Conservation (phyloP, 2,797 vertebrate species). For the Enteromius trimaculatus region DNA sequence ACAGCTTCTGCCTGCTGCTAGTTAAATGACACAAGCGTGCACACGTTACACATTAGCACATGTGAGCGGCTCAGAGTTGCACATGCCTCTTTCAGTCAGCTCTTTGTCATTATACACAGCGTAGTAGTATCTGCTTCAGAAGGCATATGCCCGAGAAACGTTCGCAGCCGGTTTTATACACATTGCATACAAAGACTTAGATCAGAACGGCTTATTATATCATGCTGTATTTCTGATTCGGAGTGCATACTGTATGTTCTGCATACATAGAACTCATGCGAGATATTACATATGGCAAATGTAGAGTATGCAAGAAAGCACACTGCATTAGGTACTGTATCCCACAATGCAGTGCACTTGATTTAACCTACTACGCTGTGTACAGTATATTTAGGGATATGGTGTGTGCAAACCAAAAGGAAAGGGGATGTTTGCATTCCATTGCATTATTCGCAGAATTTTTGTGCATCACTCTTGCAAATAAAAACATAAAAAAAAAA, state of each 20-base stretch:
- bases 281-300: not conserved
- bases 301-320: not conserved
- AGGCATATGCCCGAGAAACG: not conserved
- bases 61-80: not conserved
- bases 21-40: slow-evolving; percentile 35
- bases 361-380: not conserved
- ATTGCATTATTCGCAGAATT: no score
- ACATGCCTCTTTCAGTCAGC: not conserved
- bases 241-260: not conserved
- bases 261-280: not conserved
- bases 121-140: not conserved
- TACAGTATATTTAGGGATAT: not conserved
- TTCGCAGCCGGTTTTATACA: not conserved
- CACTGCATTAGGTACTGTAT: not conserved
- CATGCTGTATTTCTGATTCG: not conserved
- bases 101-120: not conserved
- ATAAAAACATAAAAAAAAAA: no score
- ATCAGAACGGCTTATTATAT: not conserved
- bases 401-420: no score
- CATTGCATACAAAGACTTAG: not conserved
- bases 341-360: not conserved
- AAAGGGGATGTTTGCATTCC: no score
- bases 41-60: slow-evolving; percentile 39
- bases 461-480: no score
- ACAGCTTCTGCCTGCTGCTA: slow-evolving; percentile 46